These are phyloP conservation scores for Ceryle rudis DNA, from an alignment of 2,797 vertebrate species.

Conservation along the genomic window DNA sequence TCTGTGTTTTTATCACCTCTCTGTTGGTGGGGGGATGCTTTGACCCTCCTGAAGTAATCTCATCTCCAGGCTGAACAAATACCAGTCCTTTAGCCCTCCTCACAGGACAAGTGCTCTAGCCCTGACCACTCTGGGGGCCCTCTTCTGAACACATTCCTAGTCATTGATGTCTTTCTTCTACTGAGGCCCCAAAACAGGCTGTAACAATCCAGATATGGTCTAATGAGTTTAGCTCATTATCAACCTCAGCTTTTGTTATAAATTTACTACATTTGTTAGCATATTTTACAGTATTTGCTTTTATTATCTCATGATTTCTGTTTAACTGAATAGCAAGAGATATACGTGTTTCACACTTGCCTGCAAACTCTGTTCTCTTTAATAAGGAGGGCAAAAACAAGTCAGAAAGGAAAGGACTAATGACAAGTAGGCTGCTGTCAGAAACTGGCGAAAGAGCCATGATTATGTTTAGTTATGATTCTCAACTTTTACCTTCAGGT, in stretches of 20 bases:
- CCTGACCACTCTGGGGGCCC: not conserved
- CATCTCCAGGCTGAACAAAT: not conserved
- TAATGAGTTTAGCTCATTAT: not conserved
- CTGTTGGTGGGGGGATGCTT: fast-evolving
- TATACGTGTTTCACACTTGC: not conserved
- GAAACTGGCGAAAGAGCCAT: not conserved
- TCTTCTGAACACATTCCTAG: not conserved
- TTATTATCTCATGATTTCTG: not conserved
- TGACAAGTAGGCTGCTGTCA: not conserved
- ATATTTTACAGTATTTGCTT: not conserved
- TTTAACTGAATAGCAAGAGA: not conserved
- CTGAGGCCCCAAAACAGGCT: too few relatives aligned
- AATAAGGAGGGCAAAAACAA: not conserved
- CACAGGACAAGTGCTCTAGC: not conserved
- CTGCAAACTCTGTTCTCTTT: not conserved
- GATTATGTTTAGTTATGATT: not conserved
- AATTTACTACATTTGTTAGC: not conserved
- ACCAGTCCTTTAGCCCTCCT: not conserved
- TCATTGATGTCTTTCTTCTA: not conserved
- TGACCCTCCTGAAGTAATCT: not conserved
- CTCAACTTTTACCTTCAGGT: conserved; percentile 25
- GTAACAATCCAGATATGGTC: not conserved
- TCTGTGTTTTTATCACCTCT: not conserved
- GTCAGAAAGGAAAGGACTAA: not conserved
- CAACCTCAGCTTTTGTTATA: not conserved